Percentiles rank a stretch among this genome's conserved stretches.
These are phyloP conservation scores for Drosophila anomalata DNA, from an alignment of 2,888 invertebrate species.

Conservation along the genomic window DNA sequence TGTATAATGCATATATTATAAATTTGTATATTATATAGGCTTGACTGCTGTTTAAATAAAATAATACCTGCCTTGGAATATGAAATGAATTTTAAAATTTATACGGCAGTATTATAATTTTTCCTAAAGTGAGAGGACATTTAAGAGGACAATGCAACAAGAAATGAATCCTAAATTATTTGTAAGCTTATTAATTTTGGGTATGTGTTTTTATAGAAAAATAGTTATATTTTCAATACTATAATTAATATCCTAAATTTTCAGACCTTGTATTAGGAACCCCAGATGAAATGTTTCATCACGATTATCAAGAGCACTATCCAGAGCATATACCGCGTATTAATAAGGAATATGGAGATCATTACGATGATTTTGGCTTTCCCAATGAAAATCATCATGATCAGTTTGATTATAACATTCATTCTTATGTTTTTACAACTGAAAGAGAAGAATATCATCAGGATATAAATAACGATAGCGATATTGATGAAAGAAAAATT, in stretches of 20 bases:
- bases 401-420: not conserved
- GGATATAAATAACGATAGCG: not conserved
- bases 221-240: not conserved
- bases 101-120: conserved; percentile 16
- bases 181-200: not conserved
- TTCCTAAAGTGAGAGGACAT: not conserved
- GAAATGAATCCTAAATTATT: not conserved
- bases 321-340: conserved; percentile 7
- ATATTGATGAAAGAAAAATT: not conserved
- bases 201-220: conserved; percentile 1
- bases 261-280: not conserved
- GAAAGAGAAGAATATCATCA: not conserved
- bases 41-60: conserved; percentile 24
- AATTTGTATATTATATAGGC: not conserved
- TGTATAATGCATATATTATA: not conserved
- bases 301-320: not conserved
- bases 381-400: conserved; percentile 2
- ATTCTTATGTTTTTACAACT: not conserved
- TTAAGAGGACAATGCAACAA: not conserved
- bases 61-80: not conserved
- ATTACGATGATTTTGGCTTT: not conserved
- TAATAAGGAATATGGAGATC: not conserved
- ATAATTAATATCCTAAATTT: no score
- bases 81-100: not conserved
- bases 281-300: not conserved